Evolutionary conservation across 2,113 vertebrate species (phyloP), one percentile per base, ranked within the genome.

Genomic region (Gambusia affinis): DNA sequence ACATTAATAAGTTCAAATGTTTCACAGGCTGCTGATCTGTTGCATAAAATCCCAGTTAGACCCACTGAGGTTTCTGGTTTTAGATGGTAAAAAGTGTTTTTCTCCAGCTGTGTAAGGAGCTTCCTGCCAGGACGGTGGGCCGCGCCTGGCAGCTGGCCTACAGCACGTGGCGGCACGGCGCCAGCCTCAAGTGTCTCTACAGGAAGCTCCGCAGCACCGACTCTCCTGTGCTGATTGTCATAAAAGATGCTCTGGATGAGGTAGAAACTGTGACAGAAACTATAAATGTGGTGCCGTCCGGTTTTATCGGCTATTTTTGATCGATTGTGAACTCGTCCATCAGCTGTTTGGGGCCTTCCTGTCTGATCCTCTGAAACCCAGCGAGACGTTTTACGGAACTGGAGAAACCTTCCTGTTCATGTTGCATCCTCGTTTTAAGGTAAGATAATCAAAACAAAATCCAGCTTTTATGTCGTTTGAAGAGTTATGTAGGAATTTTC

Each of bases 381-480:
- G 94, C 39, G 95, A 95, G 28, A 85, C 30, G 1, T 95, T 95
- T 75, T 95, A 94, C 3, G 95, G 94, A 42, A 95, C 94, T 8
- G 94, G 95, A 83, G 94, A 95, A 85, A 95, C 95, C 0, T 95
- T 95, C 80, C 92, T 95, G 54, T 95, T 94, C 79, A 94, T 94
- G 86, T 79, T 95, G 71, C 93, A 92, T 81, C 95, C 94, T 78
- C 92, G 92, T 31, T 95, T 94, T 85, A 94, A 95, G 93, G 95
- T 95, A 35, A 80, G 24, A 10, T 37, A 37, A 37, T 27, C 27
- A 27, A 27, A 27, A 27, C n/a, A n/a, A n/a, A n/a, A n/a, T n/a
- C n/a, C n/a, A n/a, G n/a, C n/a, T n/a, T n/a, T n/a, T n/a, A n/a
- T n/a, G n/a, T n/a, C n/a, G n/a, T n/a, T n/a, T n/a, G n/a, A n/a